Conservation (phyloP, 2,113 vertebrate species). For the Gnathonemus longibarbis region DNA sequence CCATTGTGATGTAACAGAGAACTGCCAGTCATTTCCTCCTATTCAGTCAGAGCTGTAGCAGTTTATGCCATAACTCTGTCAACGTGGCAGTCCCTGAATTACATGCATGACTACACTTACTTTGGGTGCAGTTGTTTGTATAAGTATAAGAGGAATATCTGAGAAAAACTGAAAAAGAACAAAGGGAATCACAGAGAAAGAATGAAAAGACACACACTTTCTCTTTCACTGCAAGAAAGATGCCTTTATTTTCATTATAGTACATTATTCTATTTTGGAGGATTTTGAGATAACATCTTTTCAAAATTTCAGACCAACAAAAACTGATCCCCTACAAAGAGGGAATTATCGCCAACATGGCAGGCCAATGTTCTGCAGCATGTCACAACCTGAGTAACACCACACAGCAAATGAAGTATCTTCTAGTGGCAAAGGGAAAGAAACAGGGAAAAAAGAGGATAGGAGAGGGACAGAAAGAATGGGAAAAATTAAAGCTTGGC, state of each 20-base stretch:
- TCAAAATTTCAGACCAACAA: not conserved
- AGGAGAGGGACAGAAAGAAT: slow-evolving; percentile 2
- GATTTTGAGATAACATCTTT: not conserved
- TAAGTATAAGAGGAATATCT: not conserved
- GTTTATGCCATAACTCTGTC: slow-evolving; percentile 39
- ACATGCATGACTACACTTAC: slow-evolving; percentile 20
- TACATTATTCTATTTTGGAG: not conserved
- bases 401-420: not conserved
- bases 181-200: not conserved
- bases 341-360: slow-evolving; percentile 21
- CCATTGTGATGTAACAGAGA: slow-evolving; percentile 12
- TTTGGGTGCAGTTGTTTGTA: slow-evolving; percentile 14
- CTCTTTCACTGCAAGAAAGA: not conserved
- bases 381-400: not conserved
- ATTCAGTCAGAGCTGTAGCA: slow-evolving; percentile 30
- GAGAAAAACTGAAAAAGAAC: not conserved
- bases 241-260: not conserved
- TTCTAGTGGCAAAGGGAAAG: not conserved
- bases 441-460: slow-evolving; percentile 19
- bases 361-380: slow-evolving; percentile 18
- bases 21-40: slow-evolving; percentile 31
- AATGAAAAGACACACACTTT: not conserved
- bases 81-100: slow-evolving; percentile 48
- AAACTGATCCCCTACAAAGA: not conserved
- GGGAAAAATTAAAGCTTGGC: slow-evolving; percentile 33